These are phyloP conservation scores for Paracentrotus lividus DNA, from an alignment of 53 echinoderm and acorn worm species.

Conservation along the genomic window DNA sequence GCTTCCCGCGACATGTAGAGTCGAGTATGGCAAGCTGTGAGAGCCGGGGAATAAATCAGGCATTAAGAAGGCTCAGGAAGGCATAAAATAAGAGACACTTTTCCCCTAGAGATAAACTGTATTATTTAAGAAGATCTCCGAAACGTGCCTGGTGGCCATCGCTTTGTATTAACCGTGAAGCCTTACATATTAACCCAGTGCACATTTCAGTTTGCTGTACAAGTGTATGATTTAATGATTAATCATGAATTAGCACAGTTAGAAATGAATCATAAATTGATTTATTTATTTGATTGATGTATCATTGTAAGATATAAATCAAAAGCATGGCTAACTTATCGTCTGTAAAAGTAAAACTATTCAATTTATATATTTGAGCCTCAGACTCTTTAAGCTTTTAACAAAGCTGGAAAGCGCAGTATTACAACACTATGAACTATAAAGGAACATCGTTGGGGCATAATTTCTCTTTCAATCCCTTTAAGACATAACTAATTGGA, in stretches of 20 bases:
- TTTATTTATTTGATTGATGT: not conserved
- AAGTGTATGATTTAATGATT: not conserved
- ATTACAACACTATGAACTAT: not conserved
- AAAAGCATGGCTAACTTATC: not conserved
- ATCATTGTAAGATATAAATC: not conserved
- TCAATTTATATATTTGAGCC: not conserved
- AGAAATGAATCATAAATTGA: not conserved
- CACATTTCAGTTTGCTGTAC: not conserved
- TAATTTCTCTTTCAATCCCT: not conserved
- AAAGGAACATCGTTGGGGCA: not conserved
- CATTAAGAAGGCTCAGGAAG: conserved; percentile 30
- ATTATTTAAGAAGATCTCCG: not conserved
- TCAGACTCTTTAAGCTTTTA: not conserved
- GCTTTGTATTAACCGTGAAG: not conserved
- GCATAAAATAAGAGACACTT: conserved; percentile 12
- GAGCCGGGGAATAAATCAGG: conserved; percentile 30
- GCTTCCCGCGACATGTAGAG: not conserved
- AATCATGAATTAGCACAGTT: not conserved
- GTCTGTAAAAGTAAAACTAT: not conserved
- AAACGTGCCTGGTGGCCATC: not conserved
- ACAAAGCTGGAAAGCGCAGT: not conserved
- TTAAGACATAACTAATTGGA: conserved; percentile 20
- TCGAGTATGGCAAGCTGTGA: not conserved
- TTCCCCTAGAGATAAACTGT: conserved; percentile 33
- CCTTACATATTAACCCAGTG: not conserved